Evolutionary conservation across 53 echinoderm and acorn worm genomes (phyloP), one percentile per base, ranked within the genome.

Genomic region (Mesocentrotus franciscanus): DNA sequence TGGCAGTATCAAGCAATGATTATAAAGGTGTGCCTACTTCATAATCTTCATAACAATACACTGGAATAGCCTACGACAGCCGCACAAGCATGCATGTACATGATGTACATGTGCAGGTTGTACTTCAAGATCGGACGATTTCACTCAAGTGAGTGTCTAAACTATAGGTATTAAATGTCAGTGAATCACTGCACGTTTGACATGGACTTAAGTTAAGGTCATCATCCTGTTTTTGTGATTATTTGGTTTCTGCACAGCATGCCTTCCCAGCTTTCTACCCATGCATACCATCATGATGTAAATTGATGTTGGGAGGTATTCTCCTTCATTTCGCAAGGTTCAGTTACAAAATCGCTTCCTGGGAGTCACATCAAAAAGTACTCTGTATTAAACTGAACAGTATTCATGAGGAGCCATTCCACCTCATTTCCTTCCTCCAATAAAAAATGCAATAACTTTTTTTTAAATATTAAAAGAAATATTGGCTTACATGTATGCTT

Each of bases 81-180:
- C 49, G 6, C 49, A 49, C 0, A 7, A 49, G 71, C 71, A 26
- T 78, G 10, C 56, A 17, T 56, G 87, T 56, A 56, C 24, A 56
- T 1, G 56, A 16, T 64, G 20, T 64, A 20, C 64, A 15, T 64
- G 18, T 81, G 42, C 36, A 13, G 64, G 64, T 33, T 85, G 55
- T 9, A 59, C 11, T 57, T 10, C 56, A 56, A 56, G 58, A 58
- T 87, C 59, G 35, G 68, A 91, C 66, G 39, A 91, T 91, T 91
- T 66, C 91, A 64, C 91, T 91, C 18, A 91, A 87, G 58, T n/a
- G 57, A 64, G 91, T 29, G 29, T 62, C 30, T 62, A 91, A 61
- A 91, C 66, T 91, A 35, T 91, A 14, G 64, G 91, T 91, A 91
- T 91, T 62, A n/a, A 91, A 91, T 91, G 66, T 91, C 91, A 91